Evolutionary conservation across 2,888 invertebrate species (phyloP), one percentile per base, ranked within the genome.

Genomic region (Marronus borbonicus): DNA sequence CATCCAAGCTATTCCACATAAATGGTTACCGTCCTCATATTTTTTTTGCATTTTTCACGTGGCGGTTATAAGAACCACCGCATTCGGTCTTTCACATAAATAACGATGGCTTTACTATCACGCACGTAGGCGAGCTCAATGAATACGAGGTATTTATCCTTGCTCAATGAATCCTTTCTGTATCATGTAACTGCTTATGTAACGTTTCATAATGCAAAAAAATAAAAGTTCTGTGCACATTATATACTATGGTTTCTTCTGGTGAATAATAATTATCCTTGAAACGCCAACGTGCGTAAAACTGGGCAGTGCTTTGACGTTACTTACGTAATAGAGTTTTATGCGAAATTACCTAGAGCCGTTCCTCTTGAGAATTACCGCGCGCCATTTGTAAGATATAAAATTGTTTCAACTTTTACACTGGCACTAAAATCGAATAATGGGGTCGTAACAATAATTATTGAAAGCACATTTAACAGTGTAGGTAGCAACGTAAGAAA

Each of bases 111-210:
- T 74, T 60, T 74, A 74, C 62, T 60, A 74, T 74, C 44, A 58
- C 55, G 60, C 76, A 76, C 70, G 78, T 78, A 78, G 78, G 78
- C 78, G 78, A 78, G 39, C 62, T 74, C 78, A 78, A 76, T 78
- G 78, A 76, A 74, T 76, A 69, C 70, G 76, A 76, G 76, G 76
- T 76, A 78, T 78, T 76, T 78, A 76, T 78, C 78, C 78, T 78
- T 78, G 78, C 78, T 69, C 75, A 78, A 70, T 72, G 72, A 72
- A 78, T 76, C 76, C 76, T 78, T 78, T 78, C 78, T 76, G 76
- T 76, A 76, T 78, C 78, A 55, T 76, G 76, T 76, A 78, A 78
- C 70, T 55, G 70, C 68, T 76, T 76, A 76, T 78, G 76, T 78
- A 78, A 78, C 62, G 60, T 76, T 64, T 52, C 72, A 65, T 78